These are phyloP conservation scores for Teleopsis dalmanni DNA, from an alignment of 1,140 invertebrate species.

Conservation along the genomic window DNA sequence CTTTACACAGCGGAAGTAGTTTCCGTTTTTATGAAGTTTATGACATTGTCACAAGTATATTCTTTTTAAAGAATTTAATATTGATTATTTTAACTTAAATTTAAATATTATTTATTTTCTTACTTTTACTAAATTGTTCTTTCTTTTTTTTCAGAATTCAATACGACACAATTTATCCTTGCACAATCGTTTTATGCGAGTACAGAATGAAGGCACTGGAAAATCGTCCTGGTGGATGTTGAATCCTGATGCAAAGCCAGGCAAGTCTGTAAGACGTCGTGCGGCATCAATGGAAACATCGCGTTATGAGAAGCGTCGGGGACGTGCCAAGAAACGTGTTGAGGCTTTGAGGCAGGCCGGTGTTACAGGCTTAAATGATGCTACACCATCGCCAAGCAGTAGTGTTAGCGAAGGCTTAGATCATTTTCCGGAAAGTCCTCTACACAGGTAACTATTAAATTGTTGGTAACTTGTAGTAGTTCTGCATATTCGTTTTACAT, in stretches of 20 bases:
- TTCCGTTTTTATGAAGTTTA: not conserved
- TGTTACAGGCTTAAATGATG: constrained; percentile 48
- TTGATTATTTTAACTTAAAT: too few species aligned
- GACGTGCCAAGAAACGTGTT: constrained; percentile 82
- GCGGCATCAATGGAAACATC: constrained; percentile 95
- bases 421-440: constrained; percentile 80
- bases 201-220: constrained; percentile 98
- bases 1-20: too few species aligned
- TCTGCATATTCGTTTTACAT: constrained; percentile 96
- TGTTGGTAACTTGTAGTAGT: constrained; percentile 46
- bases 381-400: constrained; percentile 80
- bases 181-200: constrained; percentile 98
- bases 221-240: constrained; percentile 99
- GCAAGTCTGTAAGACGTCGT: constrained; percentile 85
- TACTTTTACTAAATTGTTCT: constrained; percentile 10
- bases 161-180: constrained; percentile 98
- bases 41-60: not conserved
- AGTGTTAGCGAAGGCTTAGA: constrained; percentile 85
- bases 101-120: too few species aligned
- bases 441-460: constrained; percentile 57
- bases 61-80: not conserved
- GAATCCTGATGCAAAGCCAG: constrained; percentile 95
- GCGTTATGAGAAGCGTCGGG: constrained; percentile 87
- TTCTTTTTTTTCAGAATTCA: constrained; percentile 83
- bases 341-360: constrained; percentile 70